A percentile compares a stretch with the other conserved stretches of the same genome.
Evolutionary conservation across 2,888 invertebrate genomes (phyloP).

Genomic region (Camptogramma bilineatum): DNA sequence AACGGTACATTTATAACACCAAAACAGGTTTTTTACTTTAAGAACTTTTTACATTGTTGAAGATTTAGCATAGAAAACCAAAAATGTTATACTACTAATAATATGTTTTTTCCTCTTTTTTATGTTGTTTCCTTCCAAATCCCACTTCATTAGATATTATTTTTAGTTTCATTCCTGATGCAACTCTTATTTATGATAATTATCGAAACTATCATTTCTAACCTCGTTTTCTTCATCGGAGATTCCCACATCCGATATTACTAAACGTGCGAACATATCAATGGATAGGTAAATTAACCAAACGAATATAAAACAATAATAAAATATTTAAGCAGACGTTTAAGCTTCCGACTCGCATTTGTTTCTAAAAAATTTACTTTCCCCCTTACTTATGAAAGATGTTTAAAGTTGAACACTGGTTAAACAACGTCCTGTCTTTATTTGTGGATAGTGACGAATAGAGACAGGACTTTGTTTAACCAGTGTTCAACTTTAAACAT

Average conservation of each 20-base stretch:
- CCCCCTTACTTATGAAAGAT: too few relatives aligned
- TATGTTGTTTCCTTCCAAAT: neutral
- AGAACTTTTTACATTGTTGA: neutral
- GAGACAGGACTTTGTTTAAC: too few relatives aligned
- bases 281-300: constrained; percentile 1
- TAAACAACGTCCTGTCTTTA: too few relatives aligned
- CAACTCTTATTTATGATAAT: constrained; percentile 22
- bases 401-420: too few relatives aligned
- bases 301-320: too few relatives aligned
- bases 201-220: neutral
- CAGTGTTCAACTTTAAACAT: too few relatives aligned
- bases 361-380: neutral
- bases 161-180: constrained; percentile 11
- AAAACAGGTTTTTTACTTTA: neutral
- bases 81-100: neutral
- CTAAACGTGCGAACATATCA: constrained; percentile 22
- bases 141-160: neutral
- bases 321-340: neutral
- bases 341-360: constrained; percentile 1
- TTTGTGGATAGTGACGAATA: too few relatives aligned
- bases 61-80: neutral
- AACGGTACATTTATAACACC: constrained; percentile 12
- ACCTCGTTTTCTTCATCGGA: constrained; percentile 3
- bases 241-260: constrained; percentile 18
- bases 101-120: neutral